Conservation (phyloP, 2,113 vertebrate species). For the Hemiprocne comata region DNA sequence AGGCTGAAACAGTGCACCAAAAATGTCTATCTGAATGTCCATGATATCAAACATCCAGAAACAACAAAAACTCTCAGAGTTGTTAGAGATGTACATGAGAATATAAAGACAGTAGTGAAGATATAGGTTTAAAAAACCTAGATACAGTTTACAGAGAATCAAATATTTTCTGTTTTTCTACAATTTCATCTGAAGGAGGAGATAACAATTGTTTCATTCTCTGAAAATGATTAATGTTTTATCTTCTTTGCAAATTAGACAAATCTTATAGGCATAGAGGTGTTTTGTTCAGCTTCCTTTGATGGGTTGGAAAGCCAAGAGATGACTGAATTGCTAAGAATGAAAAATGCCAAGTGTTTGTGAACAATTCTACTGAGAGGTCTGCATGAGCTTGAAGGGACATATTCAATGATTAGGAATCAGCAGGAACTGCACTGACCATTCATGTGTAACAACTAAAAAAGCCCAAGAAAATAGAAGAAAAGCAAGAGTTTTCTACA, state of each 20-base stretch:
- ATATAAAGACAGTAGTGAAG: neutral
- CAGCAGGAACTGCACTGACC: neutral
- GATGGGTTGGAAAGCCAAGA: neutral
- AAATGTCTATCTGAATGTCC: neutral
- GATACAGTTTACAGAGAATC: neutral
- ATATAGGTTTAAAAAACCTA: neutral
- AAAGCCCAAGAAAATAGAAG: neutral
- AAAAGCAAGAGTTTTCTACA: neutral
- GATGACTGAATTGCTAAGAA: neutral
- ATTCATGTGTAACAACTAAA: neutral
- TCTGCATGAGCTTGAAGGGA: neutral
- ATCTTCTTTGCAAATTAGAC: neutral
- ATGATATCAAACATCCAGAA: neutral
- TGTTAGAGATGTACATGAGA: neutral
- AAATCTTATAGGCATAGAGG: neutral
- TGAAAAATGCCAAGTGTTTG: neutral
- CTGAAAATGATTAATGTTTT: neutral
- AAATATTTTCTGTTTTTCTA: neutral
- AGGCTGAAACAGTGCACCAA: neutral
- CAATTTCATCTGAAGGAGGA: neutral
- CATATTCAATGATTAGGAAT: neutral
- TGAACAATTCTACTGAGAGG: neutral
- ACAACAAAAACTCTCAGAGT: neutral
- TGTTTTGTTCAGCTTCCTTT: neutral
- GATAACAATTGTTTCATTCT: neutral